Evolutionary conservation across 2,888 invertebrate species (phyloP).

Genomic region (Ommatoiulus sabulosus): DNA sequence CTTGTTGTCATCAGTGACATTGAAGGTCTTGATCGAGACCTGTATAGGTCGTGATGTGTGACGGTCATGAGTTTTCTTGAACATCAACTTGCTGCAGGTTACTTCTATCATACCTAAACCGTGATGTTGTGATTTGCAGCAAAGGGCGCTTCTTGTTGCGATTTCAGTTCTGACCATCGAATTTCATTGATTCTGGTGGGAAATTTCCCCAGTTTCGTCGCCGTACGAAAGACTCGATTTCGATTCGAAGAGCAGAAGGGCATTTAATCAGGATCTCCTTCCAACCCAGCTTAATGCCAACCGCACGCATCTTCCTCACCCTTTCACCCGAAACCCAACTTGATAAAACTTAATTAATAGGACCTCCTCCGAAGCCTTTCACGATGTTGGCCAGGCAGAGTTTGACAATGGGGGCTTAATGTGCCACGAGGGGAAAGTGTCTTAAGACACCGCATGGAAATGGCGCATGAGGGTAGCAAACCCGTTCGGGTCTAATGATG

Average conservation of each 20-base stretch:
- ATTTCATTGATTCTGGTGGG: neutral
- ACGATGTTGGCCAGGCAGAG: neutral
- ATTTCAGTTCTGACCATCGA: neutral
- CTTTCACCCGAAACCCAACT: conserved; percentile 15
- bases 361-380: conserved; percentile 1
- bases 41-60: no score
- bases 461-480: neutral
- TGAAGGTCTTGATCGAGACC: no score
- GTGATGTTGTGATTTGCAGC: no score
- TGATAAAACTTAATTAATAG: conserved; percentile 43
- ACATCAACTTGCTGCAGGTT: no score
- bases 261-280: neutral
- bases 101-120: no score
- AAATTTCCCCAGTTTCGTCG: neutral
- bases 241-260: neutral
- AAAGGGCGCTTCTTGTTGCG: no score
- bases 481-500: neutral
- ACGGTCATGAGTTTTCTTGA: no score
- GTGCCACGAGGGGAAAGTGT: conserved; percentile 18
- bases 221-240: neutral
- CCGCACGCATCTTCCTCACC: neutral
- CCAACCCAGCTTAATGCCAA: neutral
- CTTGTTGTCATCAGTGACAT: no score
- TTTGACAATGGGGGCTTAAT: conserved; percentile 31
- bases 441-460: neutral